Base-by-base conservation (phyloP, 2,113 vertebrate species). In the Sorex araneus region DNA sequence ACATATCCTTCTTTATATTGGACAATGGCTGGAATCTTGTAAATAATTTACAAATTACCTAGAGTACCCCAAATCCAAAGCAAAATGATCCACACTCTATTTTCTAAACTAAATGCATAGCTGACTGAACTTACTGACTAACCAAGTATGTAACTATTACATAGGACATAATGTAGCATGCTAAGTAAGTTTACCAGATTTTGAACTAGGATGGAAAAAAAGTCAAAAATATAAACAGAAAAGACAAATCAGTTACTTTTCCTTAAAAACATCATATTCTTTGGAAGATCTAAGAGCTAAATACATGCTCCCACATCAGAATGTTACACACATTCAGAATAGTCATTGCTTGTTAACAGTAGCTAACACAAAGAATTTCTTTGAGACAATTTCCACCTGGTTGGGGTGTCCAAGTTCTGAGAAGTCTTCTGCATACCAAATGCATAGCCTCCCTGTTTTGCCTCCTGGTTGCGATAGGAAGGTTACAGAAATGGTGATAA, bases 321-420 rank as follows among this genome's bases (percentile, higher is more conserved):
- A 80, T 93, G 70, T 87, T 36, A 70, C 71, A 75, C 67, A 67
- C 91, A 84, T 47, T 84, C 54, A 69, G 78, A 75, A 1, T 5
- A 73, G 36, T 43, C 60, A 94, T 9, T n/a, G 70, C 71, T 87
- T 87, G 71, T 94, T 76, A 95, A 28, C 0, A 45, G 36, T 16
- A 47, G 76, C 87, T 93, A 71, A 43, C 86, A 92, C 60, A 91
- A 96, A 90, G 74, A 94, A 73, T 1, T 21, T 83, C 94, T 95
- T 54, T 80, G 34, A 96, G 96, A 91, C 67, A 94, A 30, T 23
- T 87, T 96, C 69, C 34, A 88, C 84, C 89, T 95, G 54, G 19
- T n/a, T 2, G 0, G 0, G 47, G 90, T 32, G 18, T 79, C 70
- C 83, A 69, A 47, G 32, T 91, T 43, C 70, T 85, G 25, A 95